These are phyloP conservation scores for Danio kyathit DNA, from an alignment of 2,797 vertebrate genomes.

Conservation along the genomic window DNA sequence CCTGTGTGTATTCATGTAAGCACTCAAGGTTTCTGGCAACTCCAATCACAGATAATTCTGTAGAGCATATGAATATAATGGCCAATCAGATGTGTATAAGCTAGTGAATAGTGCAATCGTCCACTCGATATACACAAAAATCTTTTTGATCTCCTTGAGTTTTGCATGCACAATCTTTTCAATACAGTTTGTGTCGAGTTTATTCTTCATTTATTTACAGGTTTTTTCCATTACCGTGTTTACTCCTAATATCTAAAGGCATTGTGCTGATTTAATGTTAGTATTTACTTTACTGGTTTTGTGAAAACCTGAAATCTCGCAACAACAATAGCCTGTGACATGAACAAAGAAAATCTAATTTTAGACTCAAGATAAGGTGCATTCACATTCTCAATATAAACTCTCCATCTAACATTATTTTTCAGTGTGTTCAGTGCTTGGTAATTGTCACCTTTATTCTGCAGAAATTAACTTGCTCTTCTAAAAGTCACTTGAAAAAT, in stretches of 20 bases:
- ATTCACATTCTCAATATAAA: neutral
- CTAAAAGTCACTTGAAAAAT: neutral
- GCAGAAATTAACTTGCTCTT: slow-evolving; percentile 8
- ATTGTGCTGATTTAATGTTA: too few species aligned
- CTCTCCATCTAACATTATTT: neutral
- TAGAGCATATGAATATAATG: too few species aligned
- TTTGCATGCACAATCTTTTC: neutral
- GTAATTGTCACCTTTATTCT: neutral
- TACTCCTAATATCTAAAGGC: too few species aligned
- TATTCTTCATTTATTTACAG: too few species aligned
- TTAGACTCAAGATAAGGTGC: neutral
- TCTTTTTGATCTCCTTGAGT: neutral
- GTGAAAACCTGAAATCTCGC: neutral
- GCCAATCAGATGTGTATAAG: neutral
- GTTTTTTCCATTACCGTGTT: too few species aligned
- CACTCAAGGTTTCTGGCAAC: neutral
- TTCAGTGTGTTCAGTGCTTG: neutral
- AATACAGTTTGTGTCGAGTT: too few species aligned
- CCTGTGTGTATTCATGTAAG: too few species aligned
- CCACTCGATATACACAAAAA: neutral
- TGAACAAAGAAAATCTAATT: neutral
- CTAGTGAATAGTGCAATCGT: neutral
- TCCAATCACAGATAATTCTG: too few species aligned
- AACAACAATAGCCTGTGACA: neutral
- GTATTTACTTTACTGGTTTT: too few species aligned